These are phyloP conservation scores for Erannis defoliaria DNA, from an alignment of 2,888 invertebrate genomes.

Conservation along the genomic window DNA sequence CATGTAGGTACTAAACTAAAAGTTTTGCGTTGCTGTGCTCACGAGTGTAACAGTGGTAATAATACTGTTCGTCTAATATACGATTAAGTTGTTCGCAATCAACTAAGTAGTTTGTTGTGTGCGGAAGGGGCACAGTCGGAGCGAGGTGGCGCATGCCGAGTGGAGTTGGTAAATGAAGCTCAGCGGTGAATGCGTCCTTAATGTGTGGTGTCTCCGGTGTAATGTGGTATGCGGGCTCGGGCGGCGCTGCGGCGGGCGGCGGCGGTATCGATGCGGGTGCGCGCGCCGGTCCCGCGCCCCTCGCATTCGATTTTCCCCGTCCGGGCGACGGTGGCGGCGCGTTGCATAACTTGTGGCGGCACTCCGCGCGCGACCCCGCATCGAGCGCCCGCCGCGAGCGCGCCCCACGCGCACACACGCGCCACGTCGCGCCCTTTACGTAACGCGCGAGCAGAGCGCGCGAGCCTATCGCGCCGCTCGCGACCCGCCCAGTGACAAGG, in stretches of 20 bases:
- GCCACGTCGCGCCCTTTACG: slow-evolving; percentile 81
- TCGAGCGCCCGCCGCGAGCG: slow-evolving; percentile 82
- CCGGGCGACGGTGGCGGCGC: slow-evolving; percentile 80
- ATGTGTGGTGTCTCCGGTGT: slow-evolving; percentile 56
- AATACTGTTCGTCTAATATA: slow-evolving; percentile 13
- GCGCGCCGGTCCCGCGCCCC: slow-evolving; percentile 76
- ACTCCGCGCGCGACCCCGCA: slow-evolving; percentile 84
- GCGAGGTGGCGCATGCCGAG: slow-evolving; percentile 27
- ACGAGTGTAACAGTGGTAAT: slow-evolving; percentile 3
- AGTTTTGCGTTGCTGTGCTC: neutral
- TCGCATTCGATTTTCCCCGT: slow-evolving; percentile 76
- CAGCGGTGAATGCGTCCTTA: slow-evolving; percentile 49
- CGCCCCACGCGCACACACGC: slow-evolving; percentile 76
- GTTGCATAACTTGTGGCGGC: slow-evolving; percentile 83
- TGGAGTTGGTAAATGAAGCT: slow-evolving; percentile 45
- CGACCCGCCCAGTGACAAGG: slow-evolving; percentile 68
- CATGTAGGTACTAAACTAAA: neutral
- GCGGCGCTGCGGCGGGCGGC: slow-evolving; percentile 52
- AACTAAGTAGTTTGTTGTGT: slow-evolving; percentile 47
- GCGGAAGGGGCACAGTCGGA: slow-evolving; percentile 35
- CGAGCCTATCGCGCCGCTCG: slow-evolving; percentile 50
- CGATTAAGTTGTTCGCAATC: slow-evolving; percentile 44
- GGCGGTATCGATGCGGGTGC: slow-evolving; percentile 74
- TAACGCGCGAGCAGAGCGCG: slow-evolving; percentile 80
- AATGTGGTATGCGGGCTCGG: slow-evolving; percentile 65